Conservation (phyloP, 2,113 vertebrate genomes). For the Mustela nigripes region DNA sequence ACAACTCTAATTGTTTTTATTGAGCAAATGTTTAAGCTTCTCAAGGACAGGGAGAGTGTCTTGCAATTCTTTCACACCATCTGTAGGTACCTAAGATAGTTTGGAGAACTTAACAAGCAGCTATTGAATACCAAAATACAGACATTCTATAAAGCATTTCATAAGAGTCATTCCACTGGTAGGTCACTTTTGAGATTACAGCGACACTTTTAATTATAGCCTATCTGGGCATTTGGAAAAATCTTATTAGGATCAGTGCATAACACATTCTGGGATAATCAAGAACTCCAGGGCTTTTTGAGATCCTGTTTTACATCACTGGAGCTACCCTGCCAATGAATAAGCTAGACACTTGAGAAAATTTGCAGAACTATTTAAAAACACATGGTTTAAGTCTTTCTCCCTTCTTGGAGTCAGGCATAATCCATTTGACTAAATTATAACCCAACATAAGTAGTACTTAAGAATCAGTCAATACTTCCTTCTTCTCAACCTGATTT, state of each 20-base stretch:
- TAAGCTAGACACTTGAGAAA: background rate
- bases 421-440: conserved; percentile 55
- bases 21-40: conserved; percentile 16
- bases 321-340: background rate
- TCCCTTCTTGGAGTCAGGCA: conserved; percentile 23
- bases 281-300: background rate
- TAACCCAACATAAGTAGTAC: conserved; percentile 44
- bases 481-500: conserved; percentile 81
- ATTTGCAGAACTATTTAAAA: conserved; percentile 47
- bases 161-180: background rate
- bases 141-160: background rate
- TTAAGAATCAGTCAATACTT: conserved; percentile 83
- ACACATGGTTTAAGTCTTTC: conserved; percentile 25
- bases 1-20: conserved; percentile 29
- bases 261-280: background rate
- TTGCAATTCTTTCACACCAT: background rate
- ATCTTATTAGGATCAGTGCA: background rate
- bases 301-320: background rate
- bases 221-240: conserved; percentile 3
- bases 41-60: background rate
- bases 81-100: background rate
- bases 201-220: background rate
- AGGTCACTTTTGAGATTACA: background rate
- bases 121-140: background rate
- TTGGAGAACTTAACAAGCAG: background rate